These are phyloP conservation scores for Pentalonia nigronervosa DNA, from an alignment of 1,140 invertebrate genomes.

Conservation along the genomic window DNA sequence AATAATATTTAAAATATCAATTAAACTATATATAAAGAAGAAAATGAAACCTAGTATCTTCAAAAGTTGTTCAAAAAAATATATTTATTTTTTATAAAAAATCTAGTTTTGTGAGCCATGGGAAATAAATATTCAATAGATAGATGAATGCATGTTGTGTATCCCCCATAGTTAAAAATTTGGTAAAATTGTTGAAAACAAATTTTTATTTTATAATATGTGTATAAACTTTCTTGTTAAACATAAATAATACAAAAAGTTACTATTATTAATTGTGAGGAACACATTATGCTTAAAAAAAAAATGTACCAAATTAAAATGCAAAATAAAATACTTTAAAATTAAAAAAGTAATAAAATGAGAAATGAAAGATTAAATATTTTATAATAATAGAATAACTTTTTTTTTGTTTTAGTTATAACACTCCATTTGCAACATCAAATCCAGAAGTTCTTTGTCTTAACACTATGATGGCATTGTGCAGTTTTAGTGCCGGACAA, in stretches of 20 bases:
- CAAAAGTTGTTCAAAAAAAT: background rate
- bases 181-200: background rate
- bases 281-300: background rate
- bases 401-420: background rate
- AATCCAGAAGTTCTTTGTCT: constrained; percentile 65
- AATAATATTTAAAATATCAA: background rate
- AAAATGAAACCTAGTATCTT: no score
- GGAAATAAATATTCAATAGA: background rate
- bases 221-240: background rate
- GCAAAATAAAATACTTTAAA: background rate
- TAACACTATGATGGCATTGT: constrained; percentile 78
- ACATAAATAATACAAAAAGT: background rate
- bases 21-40: no score
- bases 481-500: constrained; percentile 86
- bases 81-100: background rate
- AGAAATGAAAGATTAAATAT: background rate
- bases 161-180: background rate
- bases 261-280: background rate
- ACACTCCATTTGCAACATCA: background rate
- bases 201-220: background rate
- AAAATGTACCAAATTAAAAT: background rate
- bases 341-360: background rate
- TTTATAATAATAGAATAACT: background rate
- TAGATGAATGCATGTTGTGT: background rate
- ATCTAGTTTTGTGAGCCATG: background rate